phyloP scores from a whole-genome alignment of 53 echinoderm and acorn worm genomes.

The Patiria pectinifera region DNA sequence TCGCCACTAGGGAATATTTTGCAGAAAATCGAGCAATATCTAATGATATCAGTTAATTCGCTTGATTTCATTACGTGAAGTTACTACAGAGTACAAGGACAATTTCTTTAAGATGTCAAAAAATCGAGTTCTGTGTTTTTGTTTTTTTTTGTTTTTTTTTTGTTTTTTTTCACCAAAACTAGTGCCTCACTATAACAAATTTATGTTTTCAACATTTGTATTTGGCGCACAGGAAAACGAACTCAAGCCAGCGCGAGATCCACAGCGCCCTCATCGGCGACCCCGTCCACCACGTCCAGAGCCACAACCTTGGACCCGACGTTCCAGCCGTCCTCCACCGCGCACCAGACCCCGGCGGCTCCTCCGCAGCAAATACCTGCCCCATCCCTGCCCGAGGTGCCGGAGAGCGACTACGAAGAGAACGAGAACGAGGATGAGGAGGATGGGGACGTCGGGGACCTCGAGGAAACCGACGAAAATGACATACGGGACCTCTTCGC shows the following conservation, averaged over 20 bases:
- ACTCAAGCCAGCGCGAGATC: neutral
- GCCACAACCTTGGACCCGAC: neutral
- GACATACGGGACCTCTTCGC: conserved; percentile 43
- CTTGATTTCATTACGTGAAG: too few relatives aligned
- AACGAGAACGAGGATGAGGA: conserved; percentile 36
- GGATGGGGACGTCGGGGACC: neutral
- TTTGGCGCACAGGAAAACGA: neutral
- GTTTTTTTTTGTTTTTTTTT: too few relatives aligned
- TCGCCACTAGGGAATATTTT: too few relatives aligned
- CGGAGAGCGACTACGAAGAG: conserved; percentile 38
- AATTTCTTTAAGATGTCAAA: too few relatives aligned
- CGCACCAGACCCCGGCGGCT: neutral
- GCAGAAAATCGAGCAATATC: too few relatives aligned
- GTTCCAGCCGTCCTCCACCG: neutral
- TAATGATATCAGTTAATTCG: too few relatives aligned
- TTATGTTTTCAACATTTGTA: neutral
- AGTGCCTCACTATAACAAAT: neutral
- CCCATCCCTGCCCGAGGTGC: conserved; percentile 33
- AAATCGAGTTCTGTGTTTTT: too few relatives aligned
- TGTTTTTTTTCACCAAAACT: too few relatives aligned
- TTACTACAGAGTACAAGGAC: too few relatives aligned
- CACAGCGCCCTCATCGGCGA: neutral
- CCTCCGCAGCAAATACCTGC: neutral
- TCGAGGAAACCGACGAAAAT: conserved; percentile 14
- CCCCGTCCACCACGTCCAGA: neutral